phyloP scores from a whole-genome alignment of 2,888 invertebrate species.

The Brachylomia viminalis region DNA sequence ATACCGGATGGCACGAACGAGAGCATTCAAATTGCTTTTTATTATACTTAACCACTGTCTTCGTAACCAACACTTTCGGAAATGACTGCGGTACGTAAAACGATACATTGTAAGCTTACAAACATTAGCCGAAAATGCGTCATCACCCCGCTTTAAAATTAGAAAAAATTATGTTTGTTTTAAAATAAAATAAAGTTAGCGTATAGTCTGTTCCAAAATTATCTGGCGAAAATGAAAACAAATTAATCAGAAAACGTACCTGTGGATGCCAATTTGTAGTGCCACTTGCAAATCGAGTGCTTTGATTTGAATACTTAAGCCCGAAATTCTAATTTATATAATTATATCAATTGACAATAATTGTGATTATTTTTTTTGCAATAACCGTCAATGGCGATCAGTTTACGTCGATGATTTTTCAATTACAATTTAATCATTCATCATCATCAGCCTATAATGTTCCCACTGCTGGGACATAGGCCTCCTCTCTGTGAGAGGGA shows the following conservation, averaged over 20 bases:
- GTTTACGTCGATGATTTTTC: background rate
- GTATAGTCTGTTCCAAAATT: background rate
- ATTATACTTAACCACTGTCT: conserved; percentile 76
- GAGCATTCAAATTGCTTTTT: conserved; percentile 74
- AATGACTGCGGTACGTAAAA: conserved; percentile 65
- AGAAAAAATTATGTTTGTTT: background rate
- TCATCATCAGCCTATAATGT: too few species aligned
- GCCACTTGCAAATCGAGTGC: background rate
- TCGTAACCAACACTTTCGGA: conserved; percentile 67
- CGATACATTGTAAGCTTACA: conserved; percentile 55
- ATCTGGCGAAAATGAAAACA: background rate
- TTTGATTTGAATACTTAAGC: background rate
- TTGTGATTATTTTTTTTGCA: background rate
- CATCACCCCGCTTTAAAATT: conserved; percentile 23
- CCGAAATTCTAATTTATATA: background rate
- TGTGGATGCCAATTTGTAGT: background rate
- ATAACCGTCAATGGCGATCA: background rate
- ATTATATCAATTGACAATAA: background rate
- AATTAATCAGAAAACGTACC: background rate
- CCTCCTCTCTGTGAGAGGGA: too few species aligned
- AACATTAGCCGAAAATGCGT: conserved; percentile 46
- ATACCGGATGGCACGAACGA: conserved; percentile 77
- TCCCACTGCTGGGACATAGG: too few species aligned
- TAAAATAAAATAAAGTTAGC: background rate
- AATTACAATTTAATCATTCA: background rate